phyloP scores from a whole-genome alignment of 2,888 invertebrate species.

The Drepana falcataria region DNA sequence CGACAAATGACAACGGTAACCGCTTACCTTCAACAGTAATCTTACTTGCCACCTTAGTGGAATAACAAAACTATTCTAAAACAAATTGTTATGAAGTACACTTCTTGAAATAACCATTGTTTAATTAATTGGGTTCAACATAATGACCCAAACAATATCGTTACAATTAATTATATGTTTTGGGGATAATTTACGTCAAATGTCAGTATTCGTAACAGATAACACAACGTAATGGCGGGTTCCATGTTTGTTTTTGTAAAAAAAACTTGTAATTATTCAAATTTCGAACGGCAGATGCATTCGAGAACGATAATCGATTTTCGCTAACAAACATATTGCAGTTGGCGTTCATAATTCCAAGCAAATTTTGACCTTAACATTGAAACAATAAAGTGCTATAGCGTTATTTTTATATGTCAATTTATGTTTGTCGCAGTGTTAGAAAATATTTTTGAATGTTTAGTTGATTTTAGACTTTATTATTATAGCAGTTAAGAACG shows the following conservation, averaged over 20 bases:
- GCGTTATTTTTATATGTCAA: neutral
- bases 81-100: neutral
- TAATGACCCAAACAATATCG: constrained; percentile 22
- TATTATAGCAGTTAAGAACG: neutral
- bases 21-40: no score
- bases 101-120: neutral
- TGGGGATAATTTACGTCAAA: constrained; percentile 53
- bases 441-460: neutral
- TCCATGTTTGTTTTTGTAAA: constrained; percentile 48
- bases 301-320: constrained; percentile 53
- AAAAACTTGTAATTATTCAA: constrained; percentile 69
- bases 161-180: constrained; percentile 50
- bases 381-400: neutral
- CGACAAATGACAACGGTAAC: no score
- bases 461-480: neutral
- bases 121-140: constrained; percentile 17
- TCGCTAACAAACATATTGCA: constrained; percentile 3
- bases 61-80: no score
- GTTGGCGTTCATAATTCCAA: neutral
- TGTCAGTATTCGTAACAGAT: constrained; percentile 55
- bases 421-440: neutral
- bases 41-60: no score
- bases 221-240: constrained; percentile 48
- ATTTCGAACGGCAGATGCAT: constrained; percentile 71
- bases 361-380: neutral